phyloP scores from a whole-genome alignment of 1,140 invertebrate genomes.

The Drosophila suzukii region DNA sequence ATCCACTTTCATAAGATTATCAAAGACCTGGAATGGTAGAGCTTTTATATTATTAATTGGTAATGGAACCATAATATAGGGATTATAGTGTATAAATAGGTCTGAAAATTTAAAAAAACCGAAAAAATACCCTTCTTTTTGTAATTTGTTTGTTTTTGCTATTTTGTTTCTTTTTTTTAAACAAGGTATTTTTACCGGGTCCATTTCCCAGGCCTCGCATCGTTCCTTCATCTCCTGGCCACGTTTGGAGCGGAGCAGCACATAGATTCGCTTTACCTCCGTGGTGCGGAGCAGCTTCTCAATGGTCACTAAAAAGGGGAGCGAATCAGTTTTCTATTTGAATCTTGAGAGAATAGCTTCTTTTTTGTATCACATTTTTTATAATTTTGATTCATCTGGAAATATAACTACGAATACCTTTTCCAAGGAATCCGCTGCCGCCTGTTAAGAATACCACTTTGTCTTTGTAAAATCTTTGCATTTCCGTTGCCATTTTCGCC shows the following conservation, averaged over 20 bases:
- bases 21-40: constrained; percentile 43
- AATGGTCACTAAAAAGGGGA: constrained; percentile 86
- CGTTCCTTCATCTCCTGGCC: constrained; percentile 89
- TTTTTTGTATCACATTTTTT: constrained; percentile 6
- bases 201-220: constrained; percentile 88
- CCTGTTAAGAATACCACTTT: constrained; percentile 88
- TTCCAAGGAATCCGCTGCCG: constrained; percentile 91
- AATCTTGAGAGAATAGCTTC: constrained; percentile 3
- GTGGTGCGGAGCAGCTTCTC: constrained; percentile 93
- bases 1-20: constrained; percentile 27
- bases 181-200: constrained; percentile 52
- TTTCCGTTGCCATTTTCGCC: constrained; percentile 57
- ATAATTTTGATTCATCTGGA: neutral
- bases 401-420: constrained; percentile 84
- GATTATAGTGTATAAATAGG: too few species aligned
- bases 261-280: constrained; percentile 89
- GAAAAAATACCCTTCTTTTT: too few species aligned
- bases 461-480: constrained; percentile 87
- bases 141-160: too few species aligned
- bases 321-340: constrained; percentile 2
- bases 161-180: neutral
- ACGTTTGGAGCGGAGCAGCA: constrained; percentile 91
- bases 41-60: neutral
- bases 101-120: neutral
- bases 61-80: too few species aligned